These are phyloP conservation scores for Noctua janthina DNA, from an alignment of 2,888 invertebrate species.

Conservation along the genomic window DNA sequence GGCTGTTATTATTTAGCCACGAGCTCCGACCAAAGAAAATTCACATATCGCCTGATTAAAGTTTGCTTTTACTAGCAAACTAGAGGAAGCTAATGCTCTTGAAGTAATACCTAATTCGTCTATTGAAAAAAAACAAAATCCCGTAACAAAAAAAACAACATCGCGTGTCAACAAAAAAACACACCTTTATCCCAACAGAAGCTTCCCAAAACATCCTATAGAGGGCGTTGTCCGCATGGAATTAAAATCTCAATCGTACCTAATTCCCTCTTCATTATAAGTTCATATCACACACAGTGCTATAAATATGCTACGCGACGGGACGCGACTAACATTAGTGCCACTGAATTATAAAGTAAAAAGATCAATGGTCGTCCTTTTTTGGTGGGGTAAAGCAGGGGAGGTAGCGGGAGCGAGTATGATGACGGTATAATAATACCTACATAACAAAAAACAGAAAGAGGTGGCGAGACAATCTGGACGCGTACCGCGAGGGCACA, in stretches of 20 bases:
- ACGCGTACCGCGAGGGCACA: no score
- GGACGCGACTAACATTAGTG: slow-evolving; percentile 82
- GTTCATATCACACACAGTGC: slow-evolving; percentile 57
- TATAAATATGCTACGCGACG: slow-evolving; percentile 66
- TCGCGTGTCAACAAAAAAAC: background rate
- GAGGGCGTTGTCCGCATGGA: slow-evolving; percentile 43
- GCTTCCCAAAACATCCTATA: slow-evolving; percentile 5
- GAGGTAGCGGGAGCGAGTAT: slow-evolving; percentile 46
- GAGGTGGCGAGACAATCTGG: no score
- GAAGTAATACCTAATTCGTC: background rate
- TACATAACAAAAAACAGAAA: background rate
- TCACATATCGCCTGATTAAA: background rate
- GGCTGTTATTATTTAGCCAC: no score
- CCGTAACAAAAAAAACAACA: slow-evolving; percentile 8
- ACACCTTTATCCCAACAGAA: slow-evolving; percentile 19
- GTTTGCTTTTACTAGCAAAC: background rate
- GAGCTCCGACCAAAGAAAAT: no score
- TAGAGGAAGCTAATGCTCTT: background rate
- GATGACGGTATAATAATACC: background rate
- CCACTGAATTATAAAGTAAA: slow-evolving; percentile 86
- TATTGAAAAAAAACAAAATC: background rate
- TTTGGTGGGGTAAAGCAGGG: slow-evolving; percentile 27
- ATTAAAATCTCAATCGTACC: slow-evolving; percentile 51
- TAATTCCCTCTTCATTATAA: slow-evolving; percentile 56
- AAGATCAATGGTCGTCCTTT: slow-evolving; percentile 79